Conservation (phyloP, 2,888 invertebrate species). For the Adela reaumurella region DNA sequence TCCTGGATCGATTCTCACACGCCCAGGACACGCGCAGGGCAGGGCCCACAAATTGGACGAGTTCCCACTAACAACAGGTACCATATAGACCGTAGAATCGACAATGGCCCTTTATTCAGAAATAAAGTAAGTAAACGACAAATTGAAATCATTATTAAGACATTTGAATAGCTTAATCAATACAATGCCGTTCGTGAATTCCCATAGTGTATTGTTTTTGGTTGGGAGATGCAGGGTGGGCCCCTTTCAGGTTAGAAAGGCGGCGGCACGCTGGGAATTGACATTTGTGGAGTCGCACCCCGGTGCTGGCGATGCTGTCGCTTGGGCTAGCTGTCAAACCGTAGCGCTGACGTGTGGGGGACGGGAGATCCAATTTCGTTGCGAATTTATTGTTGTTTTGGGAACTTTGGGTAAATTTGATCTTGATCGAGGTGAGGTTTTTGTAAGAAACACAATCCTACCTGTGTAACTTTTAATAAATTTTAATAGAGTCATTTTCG, state of each 20-base stretch:
- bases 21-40: neutral
- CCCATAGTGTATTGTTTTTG: slow-evolving; percentile 24
- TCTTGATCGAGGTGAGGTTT: too few species aligned
- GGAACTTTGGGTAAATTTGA: too few species aligned
- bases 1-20: neutral
- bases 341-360: slow-evolving; percentile 16
- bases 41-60: neutral
- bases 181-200: slow-evolving; percentile 43
- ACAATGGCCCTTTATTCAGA: neutral
- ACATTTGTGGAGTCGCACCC: slow-evolving; percentile 18
- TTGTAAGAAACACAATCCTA: too few species aligned
- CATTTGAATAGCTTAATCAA: slow-evolving; percentile 52
- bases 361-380: slow-evolving; percentile 24
- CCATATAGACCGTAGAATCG: neutral
- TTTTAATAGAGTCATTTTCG: too few species aligned
- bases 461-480: too few species aligned
- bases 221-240: neutral
- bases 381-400: too few species aligned
- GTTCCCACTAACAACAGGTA: neutral
- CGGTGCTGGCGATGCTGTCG: neutral
- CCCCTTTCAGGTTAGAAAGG: neutral
- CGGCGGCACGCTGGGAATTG: slow-evolving; percentile 27
- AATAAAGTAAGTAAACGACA: neutral
- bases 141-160: slow-evolving; percentile 10
- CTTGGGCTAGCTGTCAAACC: neutral